Evolutionary conservation across 2,797 vertebrate genomes (phyloP).

Genomic region (Thalassophryne amazonica): DNA sequence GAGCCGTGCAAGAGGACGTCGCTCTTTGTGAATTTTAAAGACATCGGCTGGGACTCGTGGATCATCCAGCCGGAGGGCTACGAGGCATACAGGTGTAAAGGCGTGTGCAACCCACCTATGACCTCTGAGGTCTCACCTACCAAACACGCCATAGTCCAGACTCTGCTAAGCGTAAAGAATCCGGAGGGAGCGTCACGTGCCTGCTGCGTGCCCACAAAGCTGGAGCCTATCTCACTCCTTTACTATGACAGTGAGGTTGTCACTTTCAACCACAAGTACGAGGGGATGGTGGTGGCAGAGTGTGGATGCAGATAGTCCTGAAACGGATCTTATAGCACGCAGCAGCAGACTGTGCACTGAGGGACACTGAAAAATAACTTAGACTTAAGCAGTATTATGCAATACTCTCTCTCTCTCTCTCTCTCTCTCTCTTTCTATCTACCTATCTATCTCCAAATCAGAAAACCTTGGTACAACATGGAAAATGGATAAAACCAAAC

Average conservation of each 20-base stretch:
- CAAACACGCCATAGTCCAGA: constrained; percentile 91
- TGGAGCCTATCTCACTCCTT: constrained; percentile 94
- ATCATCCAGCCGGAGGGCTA: constrained; percentile 89
- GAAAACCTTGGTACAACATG: too few relatives aligned
- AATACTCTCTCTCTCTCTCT: constrained; percentile 16
- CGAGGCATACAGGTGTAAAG: constrained; percentile 90
- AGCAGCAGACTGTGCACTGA: constrained; percentile 47
- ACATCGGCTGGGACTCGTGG: constrained; percentile 95
- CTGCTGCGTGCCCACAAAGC: constrained; percentile 94
- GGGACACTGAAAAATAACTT: neutral
- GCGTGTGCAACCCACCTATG: constrained; percentile 86
- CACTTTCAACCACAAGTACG: constrained; percentile 94
- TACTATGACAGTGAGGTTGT: constrained; percentile 89
- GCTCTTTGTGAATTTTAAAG: constrained; percentile 93
- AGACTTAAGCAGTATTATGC: too few relatives aligned
- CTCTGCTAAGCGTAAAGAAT: constrained; percentile 85
- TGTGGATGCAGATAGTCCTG: constrained; percentile 92
- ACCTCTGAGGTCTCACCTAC: constrained; percentile 89
- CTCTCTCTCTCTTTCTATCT: constrained; percentile 13
- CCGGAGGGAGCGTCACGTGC: constrained; percentile 86
- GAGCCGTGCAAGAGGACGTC: constrained; percentile 88
- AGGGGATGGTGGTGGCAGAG: constrained; percentile 94
- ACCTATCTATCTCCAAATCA: constrained; percentile 13
- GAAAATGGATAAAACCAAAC: too few relatives aligned
- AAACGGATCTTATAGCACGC: constrained; percentile 67